Evolutionary conservation across 2,888 invertebrate genomes (phyloP).

Genomic region (Cosmopolites sordidus): DNA sequence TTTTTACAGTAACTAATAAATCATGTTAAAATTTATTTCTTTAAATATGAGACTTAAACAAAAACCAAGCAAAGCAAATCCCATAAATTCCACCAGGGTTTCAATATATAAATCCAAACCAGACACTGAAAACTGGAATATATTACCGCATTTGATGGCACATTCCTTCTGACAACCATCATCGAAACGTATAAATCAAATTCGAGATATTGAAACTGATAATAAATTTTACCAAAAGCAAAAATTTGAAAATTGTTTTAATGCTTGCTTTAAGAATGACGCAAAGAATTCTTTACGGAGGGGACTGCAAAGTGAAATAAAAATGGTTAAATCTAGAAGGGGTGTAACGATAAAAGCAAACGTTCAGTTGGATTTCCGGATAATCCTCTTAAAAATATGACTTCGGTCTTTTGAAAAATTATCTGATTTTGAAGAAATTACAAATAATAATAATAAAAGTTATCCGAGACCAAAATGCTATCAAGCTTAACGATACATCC

Average conservation of each 20-base stretch:
- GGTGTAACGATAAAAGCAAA: not conserved
- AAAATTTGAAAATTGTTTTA: no score
- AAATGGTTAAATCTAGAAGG: not conserved
- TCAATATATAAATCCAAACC: not conserved
- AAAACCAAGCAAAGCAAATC: slow-evolving; percentile 1
- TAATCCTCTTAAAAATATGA: not conserved
- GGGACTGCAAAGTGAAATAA: not conserved
- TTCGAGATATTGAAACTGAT: not conserved
- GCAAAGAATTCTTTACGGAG: no score
- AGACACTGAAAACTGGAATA: not conserved
- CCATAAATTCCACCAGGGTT: not conserved
- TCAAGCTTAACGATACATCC: not conserved
- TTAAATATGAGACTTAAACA: not conserved
- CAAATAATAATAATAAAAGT: not conserved
- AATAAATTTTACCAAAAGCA: no score
- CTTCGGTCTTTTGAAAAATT: not conserved
- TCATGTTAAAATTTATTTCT: no score
- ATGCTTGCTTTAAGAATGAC: no score
- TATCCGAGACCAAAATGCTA: not conserved
- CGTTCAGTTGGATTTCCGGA: not conserved
- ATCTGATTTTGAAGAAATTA: not conserved
- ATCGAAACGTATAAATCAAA: not conserved
- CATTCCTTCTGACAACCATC: not conserved
- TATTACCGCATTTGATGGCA: not conserved
- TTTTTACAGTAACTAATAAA: no score